Evolutionary conservation across 2,797 vertebrate species (phyloP), one percentile per base, ranked within the genome.

Genomic region (Microcaecilia unicolor): DNA sequence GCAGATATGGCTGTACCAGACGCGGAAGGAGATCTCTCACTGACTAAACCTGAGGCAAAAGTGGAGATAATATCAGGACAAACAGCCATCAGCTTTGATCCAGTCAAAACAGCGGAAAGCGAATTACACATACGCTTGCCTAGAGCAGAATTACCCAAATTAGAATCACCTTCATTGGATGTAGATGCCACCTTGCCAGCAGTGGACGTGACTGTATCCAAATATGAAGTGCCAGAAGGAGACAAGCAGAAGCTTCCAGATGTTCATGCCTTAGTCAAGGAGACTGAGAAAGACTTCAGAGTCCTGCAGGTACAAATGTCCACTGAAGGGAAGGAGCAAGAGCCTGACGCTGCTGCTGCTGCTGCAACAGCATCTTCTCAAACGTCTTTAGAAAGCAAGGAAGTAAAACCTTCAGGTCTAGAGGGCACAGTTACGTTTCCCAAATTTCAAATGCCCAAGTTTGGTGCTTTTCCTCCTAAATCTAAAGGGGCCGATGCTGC

Each of bases 381-480:
- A 41, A 29, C 27, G 8, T 9, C 1, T 46, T 3, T 41, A 3
- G 4, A 18, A 26, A 31, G 36, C 20, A 10, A 18, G 10, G 25
- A 36, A 1, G 6, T 26, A 5, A 8, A 27, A 6, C 2, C 2
- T 13, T 25, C 32, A 5, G 6, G 12, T 6, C 7, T 22, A n/a
- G 28, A 41, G 21, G 31, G 22, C 9, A 64, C 31, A 3, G 16
- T 59, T 3, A 68, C 70, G 28, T 55, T 74, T 52, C 72, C 72
- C 8, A 49, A 38, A 37, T 63, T 78, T 3, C 63, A 59, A 49
- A 50, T 70, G 18, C 70, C 74, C 2, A 61, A 52, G 31, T 66
- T 80, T 47, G 66, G 61, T 22, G 4, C 42, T 16, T 17, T 22
- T 8, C 22, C 32, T 18, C 15, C 65, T 26, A 58, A 31, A 13